Evolutionary conservation across 2,113 vertebrate species (phyloP), one percentile per base, ranked within the genome.

Genomic region (Atrichornis clamosus): DNA sequence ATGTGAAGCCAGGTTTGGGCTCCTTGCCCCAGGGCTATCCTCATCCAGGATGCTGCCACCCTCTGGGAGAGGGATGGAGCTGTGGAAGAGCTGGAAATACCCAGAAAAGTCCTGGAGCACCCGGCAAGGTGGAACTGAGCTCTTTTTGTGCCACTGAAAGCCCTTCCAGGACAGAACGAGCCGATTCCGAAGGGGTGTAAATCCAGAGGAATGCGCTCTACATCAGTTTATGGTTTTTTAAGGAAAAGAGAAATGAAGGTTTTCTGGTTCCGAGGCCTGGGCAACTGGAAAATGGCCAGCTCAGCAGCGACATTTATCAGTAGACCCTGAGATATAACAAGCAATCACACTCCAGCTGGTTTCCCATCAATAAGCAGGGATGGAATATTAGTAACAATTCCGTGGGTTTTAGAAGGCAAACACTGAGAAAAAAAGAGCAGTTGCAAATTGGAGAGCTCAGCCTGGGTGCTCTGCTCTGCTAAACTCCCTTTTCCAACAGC

Each of bases 301-400:
- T 68, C 69, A 87, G 42, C 30, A 68, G 74, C 2, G 0, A 33
- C 47, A 68, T 78, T 91, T 65, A 79, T 94, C 90, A 67, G 46
- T 14, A 68, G 64, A 35, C 72, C 67, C 80, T 84, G 92, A 91
- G 87, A 81, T 84, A 67, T 59, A 96, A 73, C 55, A 69, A 81
- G 89, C 87, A 92, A 91, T 96, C 95, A 42, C 78, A 92, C 84
- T 87, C 84, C 88, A 94, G 89, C 94, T 90, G 82, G 37, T 88
- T 95, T 67, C 52, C 84, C 62, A 78, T 73, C 90, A 84, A 78
- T 91, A 89, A 73, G 65, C 53, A 41, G 65, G 55, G 87, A 56
- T 82, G 76, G 85, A 76, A 79, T 90, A 95, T 88, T 72, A 83
- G 82, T 82, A 84, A 88, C 60, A 52, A 77, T 78, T 90, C 55